These are phyloP conservation scores for Vombatus ursinus DNA, from an alignment of 2,113 vertebrate genomes.

Conservation along the genomic window DNA sequence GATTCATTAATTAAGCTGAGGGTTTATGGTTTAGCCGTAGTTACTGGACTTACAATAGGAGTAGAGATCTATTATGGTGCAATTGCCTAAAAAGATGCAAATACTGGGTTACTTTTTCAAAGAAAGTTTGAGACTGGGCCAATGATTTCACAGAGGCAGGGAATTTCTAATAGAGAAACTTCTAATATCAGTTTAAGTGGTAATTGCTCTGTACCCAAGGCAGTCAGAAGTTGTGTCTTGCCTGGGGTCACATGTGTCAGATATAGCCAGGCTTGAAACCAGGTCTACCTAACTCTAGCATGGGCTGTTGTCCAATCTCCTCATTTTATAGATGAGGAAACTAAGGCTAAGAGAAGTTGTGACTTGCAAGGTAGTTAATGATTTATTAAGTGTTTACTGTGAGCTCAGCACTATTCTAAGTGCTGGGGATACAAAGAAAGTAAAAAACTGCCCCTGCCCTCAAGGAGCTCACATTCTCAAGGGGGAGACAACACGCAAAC, in stretches of 20 bases:
- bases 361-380: background rate
- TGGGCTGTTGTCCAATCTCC: background rate
- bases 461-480: background rate
- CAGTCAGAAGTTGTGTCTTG: background rate
- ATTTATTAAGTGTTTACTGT: background rate
- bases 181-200: background rate
- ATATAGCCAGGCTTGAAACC: background rate
- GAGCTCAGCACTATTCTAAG: background rate
- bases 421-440: background rate
- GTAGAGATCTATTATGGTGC: background rate
- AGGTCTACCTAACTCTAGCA: background rate
- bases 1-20: background rate
- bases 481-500: background rate
- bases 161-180: background rate
- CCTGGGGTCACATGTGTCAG: background rate
- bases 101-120: background rate
- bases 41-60: background rate
- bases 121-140: background rate
- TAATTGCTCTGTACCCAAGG: background rate
- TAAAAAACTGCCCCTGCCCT: background rate
- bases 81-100: background rate
- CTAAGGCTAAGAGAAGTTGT: background rate
- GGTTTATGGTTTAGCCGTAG: background rate
- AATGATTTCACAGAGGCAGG: background rate
- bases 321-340: background rate